phyloP scores from a whole-genome alignment of 37 sponge, comb jelly and placozoan genomes.

The Cliona cf. orientalis region DNA sequence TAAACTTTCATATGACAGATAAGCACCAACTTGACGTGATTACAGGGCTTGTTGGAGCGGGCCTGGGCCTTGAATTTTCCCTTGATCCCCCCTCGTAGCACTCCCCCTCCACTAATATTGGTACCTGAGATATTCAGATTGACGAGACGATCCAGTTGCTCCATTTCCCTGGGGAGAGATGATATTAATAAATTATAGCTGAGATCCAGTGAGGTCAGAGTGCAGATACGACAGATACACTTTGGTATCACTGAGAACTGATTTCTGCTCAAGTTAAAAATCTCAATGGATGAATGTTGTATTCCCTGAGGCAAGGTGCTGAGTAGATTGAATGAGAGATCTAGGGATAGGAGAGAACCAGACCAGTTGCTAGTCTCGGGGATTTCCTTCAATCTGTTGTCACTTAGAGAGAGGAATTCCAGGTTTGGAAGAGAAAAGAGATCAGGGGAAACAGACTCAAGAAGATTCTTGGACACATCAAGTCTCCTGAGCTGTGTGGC shows the following conservation, averaged over 20 bases:
- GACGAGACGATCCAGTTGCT: constrained; percentile 53
- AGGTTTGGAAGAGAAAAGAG: constrained; percentile 73
- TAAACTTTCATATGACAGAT: constrained; percentile 57
- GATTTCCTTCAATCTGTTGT: constrained; percentile 64
- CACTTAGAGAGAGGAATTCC: constrained; percentile 62
- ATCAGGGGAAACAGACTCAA: constrained; percentile 40
- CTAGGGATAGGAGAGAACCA: constrained; percentile 47
- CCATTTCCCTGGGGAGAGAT: constrained; percentile 70
- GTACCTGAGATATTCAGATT: constrained; percentile 47
- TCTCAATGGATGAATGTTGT: constrained; percentile 66
- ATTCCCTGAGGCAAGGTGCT: constrained; percentile 60
- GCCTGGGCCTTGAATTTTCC: constrained; percentile 54
- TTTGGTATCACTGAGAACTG: constrained; percentile 59
- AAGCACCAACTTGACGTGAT: constrained; percentile 60
- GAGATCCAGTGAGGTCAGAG: constrained; percentile 76
- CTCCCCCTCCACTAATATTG: constrained; percentile 36
- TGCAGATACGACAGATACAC: constrained; percentile 62
- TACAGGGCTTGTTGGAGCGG: constrained; percentile 66
- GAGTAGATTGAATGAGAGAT: constrained; percentile 65
- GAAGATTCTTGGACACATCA: constrained; percentile 70
- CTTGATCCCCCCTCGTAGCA: constrained; percentile 30
- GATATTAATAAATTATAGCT: constrained; percentile 49
- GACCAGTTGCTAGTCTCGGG: constrained; percentile 62
- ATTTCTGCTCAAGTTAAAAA: constrained; percentile 68
- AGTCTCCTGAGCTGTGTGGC: constrained; percentile 74